These are phyloP conservation scores for Macrosteles quadrilineatus DNA, from an alignment of 1,140 invertebrate genomes.

Conservation along the genomic window DNA sequence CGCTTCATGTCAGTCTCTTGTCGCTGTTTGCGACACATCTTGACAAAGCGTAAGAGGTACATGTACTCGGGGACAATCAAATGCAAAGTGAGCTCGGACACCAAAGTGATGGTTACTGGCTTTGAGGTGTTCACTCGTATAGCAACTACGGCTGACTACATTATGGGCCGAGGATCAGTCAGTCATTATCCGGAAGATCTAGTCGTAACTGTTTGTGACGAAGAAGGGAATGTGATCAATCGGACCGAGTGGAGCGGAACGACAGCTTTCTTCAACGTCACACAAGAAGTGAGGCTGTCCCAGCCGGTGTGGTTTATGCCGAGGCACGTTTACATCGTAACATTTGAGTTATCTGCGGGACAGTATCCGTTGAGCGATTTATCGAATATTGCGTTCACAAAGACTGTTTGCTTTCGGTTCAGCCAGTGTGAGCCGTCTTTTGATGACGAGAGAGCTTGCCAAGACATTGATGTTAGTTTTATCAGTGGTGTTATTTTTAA, in stretches of 20 bases:
- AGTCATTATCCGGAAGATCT: slow-evolving; percentile 31
- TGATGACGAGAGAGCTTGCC: not conserved
- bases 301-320: slow-evolving; percentile 36
- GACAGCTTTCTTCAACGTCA: slow-evolving; percentile 31
- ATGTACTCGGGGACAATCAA: slow-evolving; percentile 30
- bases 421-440: slow-evolving; percentile 1
- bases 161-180: not conserved
- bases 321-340: slow-evolving; percentile 29
- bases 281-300: slow-evolving; percentile 26
- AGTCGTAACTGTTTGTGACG: slow-evolving; percentile 29
- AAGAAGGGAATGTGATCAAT: slow-evolving; percentile 32
- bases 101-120: slow-evolving; percentile 31
- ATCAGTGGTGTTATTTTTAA: slow-evolving; percentile 14
- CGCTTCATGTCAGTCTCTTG: slow-evolving; percentile 25
- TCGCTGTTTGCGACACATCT: slow-evolving; percentile 18
- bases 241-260: slow-evolving; percentile 25
- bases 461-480: slow-evolving; percentile 18
- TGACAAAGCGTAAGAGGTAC: slow-evolving; percentile 29
- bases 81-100: slow-evolving; percentile 17
- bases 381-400: slow-evolving; percentile 8
- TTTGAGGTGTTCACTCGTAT: slow-evolving; percentile 38
- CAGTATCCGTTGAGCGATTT: slow-evolving; percentile 35
- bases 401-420: slow-evolving; percentile 26
- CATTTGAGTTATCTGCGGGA: slow-evolving; percentile 30
- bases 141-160: slow-evolving; percentile 21